Evolutionary conservation across 1,140 invertebrate species (phyloP).

Genomic region (Brachionus rotundiformis): DNA sequence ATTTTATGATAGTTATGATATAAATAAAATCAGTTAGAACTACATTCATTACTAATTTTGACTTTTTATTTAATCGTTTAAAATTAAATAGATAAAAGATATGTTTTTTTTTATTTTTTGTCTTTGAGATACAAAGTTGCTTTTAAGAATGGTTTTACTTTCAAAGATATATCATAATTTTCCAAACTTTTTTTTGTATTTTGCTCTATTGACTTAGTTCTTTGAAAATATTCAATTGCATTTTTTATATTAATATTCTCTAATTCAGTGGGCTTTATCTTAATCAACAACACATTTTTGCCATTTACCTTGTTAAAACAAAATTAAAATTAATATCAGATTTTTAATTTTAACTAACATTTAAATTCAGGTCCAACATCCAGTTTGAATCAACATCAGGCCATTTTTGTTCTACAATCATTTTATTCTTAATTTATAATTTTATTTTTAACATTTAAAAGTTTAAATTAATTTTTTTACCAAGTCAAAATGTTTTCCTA

Average conservation of each 20-base stretch:
- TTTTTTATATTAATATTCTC: background rate
- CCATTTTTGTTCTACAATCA: conserved; percentile 18
- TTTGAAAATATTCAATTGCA: background rate
- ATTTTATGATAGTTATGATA: too few relatives aligned
- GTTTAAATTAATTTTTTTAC: background rate
- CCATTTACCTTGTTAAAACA: background rate
- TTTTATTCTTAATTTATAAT: conserved; percentile 5
- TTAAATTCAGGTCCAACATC: conserved; percentile 21
- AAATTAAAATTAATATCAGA: background rate
- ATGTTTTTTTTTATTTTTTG: background rate
- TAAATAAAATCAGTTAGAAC: too few relatives aligned
- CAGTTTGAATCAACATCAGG: conserved; percentile 25
- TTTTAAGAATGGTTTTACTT: conserved; percentile 10
- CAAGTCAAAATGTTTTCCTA: background rate
- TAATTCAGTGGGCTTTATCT: conserved; percentile 2
- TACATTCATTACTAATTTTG: too few relatives aligned
- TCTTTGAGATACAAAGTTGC: conserved; percentile 33
- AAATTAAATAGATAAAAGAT: background rate
- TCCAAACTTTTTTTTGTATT: background rate
- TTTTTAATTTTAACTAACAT: background rate
- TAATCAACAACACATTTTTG: background rate
- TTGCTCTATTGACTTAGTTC: background rate
- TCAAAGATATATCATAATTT: background rate
- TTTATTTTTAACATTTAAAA: background rate
- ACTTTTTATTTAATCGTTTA: background rate